These are phyloP conservation scores for Drosophila lacertosa DNA, from an alignment of 1,140 invertebrate genomes.

Conservation along the genomic window DNA sequence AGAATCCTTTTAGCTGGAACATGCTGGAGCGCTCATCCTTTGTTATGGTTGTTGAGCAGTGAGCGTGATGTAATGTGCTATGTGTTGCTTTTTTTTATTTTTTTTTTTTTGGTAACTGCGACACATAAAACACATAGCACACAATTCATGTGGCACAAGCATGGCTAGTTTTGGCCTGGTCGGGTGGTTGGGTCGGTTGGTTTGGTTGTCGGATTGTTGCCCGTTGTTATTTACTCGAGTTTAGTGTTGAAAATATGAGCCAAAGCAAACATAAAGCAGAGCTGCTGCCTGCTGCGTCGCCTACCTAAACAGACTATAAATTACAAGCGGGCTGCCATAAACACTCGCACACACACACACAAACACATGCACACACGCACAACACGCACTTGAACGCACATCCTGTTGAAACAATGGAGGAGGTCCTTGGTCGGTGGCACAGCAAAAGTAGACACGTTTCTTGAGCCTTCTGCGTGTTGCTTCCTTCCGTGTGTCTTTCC, in stretches of 20 bases:
- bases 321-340: constrained; percentile 58
- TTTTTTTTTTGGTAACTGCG: constrained; percentile 1
- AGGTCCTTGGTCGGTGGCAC: constrained; percentile 8
- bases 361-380: background rate
- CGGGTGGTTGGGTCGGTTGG: too few species aligned
- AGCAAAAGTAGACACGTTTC: constrained; percentile 59
- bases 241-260: constrained; percentile 61
- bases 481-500: constrained; percentile 53
- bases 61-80: constrained; percentile 6
- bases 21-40: constrained; percentile 34
- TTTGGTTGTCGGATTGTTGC: constrained; percentile 31
- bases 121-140: too few species aligned
- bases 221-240: constrained; percentile 38
- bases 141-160: constrained; percentile 50
- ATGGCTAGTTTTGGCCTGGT: constrained; percentile 13
- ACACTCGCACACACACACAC: constrained; percentile 30
- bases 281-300: constrained; percentile 29
- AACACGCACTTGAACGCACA: constrained; percentile 38
- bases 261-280: constrained; percentile 53
- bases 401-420: constrained; percentile 53
- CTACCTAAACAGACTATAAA: constrained; percentile 59
- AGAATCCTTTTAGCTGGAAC: constrained; percentile 38
- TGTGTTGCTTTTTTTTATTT: constrained; percentile 2
- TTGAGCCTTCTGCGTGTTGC: constrained; percentile 56
- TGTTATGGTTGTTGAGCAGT: constrained; percentile 35